Evolutionary conservation across 2,797 vertebrate species (phyloP).

Genomic region (Sebastiscus albofasciatus): DNA sequence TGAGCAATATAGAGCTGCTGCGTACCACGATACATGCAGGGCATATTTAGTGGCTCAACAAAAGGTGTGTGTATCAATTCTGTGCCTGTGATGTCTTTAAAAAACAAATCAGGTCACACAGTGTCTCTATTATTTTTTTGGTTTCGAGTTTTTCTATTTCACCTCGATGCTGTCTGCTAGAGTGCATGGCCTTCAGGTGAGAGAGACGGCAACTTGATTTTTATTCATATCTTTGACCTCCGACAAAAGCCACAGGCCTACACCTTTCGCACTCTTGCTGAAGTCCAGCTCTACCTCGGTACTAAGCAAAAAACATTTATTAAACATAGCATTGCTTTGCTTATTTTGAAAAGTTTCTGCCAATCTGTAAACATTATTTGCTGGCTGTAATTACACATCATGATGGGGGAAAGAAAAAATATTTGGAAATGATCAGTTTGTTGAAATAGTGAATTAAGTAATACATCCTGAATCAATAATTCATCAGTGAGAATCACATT

Average conservation of each 20-base stretch:
- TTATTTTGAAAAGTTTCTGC: not conserved
- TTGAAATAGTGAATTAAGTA: constrained; percentile 43
- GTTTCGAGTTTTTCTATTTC: not conserved
- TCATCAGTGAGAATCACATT: constrained; percentile 31
- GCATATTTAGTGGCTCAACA: constrained; percentile 6
- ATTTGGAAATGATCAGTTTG: constrained; percentile 21
- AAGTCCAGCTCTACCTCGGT: not conserved
- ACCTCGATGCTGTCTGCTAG: not conserved
- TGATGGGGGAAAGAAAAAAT: not conserved
- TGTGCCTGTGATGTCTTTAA: not conserved
- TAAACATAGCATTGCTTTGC: not conserved
- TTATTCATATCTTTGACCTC: constrained; percentile 5
- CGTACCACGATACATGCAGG: not conserved
- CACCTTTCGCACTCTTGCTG: not conserved
- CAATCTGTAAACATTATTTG: constrained; percentile 5
- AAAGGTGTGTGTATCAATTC: not conserved
- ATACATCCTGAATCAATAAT: constrained; percentile 37
- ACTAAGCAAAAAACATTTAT: constrained; percentile 6
- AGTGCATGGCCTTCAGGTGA: not conserved
- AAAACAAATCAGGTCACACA: not conserved
- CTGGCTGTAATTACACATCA: constrained; percentile 8
- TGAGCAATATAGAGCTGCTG: constrained; percentile 1
- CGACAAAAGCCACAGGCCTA: not conserved
- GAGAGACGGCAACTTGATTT: not conserved
- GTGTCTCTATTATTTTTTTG: not conserved